Conservation (phyloP, 2,113 vertebrate species). For the Pterophyllum scalare region DNA sequence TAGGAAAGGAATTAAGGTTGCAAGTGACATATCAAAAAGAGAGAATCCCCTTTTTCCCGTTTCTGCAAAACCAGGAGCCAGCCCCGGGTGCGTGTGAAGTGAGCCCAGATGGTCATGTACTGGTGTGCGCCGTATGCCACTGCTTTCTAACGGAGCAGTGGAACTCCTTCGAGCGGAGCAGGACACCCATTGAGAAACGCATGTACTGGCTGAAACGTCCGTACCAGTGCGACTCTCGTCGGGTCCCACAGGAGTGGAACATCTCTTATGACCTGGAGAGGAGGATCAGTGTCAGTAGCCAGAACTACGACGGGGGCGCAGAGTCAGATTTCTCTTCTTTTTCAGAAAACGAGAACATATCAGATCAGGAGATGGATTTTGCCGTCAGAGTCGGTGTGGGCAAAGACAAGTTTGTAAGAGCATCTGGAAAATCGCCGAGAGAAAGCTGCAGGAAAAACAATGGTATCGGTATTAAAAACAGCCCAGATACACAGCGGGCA, state of each 20-base stretch:
- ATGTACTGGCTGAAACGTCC: conserved; percentile 97
- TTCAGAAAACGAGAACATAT: conserved; percentile 86
- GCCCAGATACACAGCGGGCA: conserved; percentile 74
- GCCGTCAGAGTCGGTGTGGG: conserved; percentile 52
- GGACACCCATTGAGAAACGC: conserved; percentile 94
- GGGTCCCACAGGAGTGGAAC: conserved; percentile 87
- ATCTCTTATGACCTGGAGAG: conserved; percentile 82
- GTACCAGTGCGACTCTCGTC: conserved; percentile 88
- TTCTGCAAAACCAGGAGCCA: conserved; percentile 93
- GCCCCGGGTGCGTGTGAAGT: conserved; percentile 91
- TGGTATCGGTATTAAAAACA: conserved; percentile 77
- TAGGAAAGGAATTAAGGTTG: conserved; percentile 87
- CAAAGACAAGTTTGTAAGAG: conserved; percentile 72
- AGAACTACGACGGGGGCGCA: conserved; percentile 77
- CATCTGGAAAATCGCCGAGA: conserved; percentile 59
- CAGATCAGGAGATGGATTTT: conserved; percentile 81
- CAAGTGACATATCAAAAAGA: conserved; percentile 84
- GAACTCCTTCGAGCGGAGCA: conserved; percentile 93
- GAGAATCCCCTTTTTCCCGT: conserved; percentile 89
- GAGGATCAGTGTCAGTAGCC: conserved; percentile 72
- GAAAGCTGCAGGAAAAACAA: conserved; percentile 70
- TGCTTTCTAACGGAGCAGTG: conserved; percentile 95
- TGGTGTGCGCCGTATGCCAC: conserved; percentile 94
- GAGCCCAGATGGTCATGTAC: conserved; percentile 85
- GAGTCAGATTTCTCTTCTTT: conserved; percentile 90